Conservation (phyloP, 2,797 vertebrate species). For the Falco berigora region DNA sequence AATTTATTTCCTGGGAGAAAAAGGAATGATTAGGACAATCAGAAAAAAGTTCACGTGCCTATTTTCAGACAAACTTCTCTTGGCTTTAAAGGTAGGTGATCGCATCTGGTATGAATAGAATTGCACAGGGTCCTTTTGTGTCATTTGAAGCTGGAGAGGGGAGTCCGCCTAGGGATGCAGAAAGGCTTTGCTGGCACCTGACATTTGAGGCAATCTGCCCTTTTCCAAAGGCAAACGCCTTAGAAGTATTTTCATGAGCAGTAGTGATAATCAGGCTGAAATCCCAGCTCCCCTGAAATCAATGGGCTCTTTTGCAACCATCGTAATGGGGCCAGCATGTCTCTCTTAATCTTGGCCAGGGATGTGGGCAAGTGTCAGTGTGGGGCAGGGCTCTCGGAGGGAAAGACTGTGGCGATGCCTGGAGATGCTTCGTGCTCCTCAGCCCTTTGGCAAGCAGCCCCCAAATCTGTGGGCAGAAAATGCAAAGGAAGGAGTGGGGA, state of each 20-base stretch:
- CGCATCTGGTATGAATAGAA: neutral
- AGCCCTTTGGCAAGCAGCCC: neutral
- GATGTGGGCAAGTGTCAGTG: fast-evolving
- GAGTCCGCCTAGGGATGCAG: neutral
- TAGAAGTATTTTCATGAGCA: neutral
- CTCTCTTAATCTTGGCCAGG: neutral
- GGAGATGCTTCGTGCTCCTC: neutral
- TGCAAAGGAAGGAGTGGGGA: fast-evolving
- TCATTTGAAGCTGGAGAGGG: neutral
- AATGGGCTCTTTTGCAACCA: fast-evolving
- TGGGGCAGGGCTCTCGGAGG: neutral
- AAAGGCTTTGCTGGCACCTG: conserved; percentile 37
- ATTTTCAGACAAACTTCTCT: neutral
- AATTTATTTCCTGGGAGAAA: conserved; percentile 6
- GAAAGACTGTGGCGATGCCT: neutral
- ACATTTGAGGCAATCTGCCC: conserved; percentile 28
- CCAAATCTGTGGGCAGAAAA: neutral
- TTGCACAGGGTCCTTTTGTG: neutral
- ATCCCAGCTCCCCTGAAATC: neutral
- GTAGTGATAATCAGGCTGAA: neutral
- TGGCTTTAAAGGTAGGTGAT: neutral
- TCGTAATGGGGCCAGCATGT: fast-evolving
- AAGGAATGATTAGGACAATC: neutral
- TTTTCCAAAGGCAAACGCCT: neutral
- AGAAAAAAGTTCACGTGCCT: neutral